Base-by-base conservation (phyloP, 2,113 vertebrate species). In the Engystomops pustulosus region DNA sequence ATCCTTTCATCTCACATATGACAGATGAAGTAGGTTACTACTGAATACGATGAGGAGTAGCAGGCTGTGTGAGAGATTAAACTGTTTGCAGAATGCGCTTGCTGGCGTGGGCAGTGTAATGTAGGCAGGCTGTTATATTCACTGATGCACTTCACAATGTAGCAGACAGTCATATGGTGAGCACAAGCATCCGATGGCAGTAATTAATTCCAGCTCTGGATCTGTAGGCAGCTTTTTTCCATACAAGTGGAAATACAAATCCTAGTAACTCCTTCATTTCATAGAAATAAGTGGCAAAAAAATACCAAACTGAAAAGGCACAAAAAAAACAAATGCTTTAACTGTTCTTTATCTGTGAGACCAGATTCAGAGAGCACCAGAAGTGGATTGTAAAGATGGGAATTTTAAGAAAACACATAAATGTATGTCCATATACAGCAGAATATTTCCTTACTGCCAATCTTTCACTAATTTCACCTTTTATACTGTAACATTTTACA, bases 81-180 rank as follows among this genome's bases (percentile, higher is more conserved):
- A 15, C 34, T 45, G 38, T 65, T 76, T 65, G 25, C 32, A 68
- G 72, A 41, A 36, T 9, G 49, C 11, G 49, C 49, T 77, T 77
- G 72, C 2, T 68, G 60, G 72, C 60, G 72, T 84, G 60, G 82
- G 72, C 44, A 68, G 44, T 68, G 60, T 55, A 1, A 84, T 77
- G 45, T 55, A 53, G 44, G 44, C 41, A 53, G 60, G 60, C 72
- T 69, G 82, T 41, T 77, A 77, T 44, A 78, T 41, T 84, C 55
- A 76, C 27, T 75, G 38, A 83, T 25, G 23, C 58, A 68, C 17
- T 32, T 68, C 67, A 69, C 44, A 81, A 38, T 38, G 45, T 81
- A 71, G 32, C 58, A 76, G 71, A 76, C 82, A 68, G 82, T 78
- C 82, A 84, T 68, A 84, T 69, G 60, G 72, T 41, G 72, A 77